A percentile compares a stretch with the other conserved stretches of the same genome.
Conservation (phyloP, 2,113 vertebrate genomes). For the Myiozetetes cayanensis region DNA sequence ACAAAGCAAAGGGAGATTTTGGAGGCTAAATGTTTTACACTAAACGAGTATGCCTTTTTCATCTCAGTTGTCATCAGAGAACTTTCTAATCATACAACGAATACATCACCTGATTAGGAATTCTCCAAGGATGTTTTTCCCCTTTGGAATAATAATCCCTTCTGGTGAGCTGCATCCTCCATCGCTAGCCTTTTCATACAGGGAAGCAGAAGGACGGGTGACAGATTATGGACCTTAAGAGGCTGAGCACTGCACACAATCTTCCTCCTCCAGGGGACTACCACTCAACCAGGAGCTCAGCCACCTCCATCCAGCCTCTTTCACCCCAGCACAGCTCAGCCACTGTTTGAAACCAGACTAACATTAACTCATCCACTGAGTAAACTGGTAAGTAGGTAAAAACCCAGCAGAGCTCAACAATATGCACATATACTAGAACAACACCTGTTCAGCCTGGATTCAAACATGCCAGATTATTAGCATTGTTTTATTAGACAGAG, state of each 20-base stretch:
- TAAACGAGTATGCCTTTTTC: not conserved
- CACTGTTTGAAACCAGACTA: not conserved
- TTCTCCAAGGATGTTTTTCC: not conserved
- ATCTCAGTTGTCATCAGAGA: not conserved
- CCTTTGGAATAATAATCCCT: not conserved
- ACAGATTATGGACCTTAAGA: not conserved
- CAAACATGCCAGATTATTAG: not conserved
- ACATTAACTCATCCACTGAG: not conserved
- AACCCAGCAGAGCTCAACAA: not conserved
- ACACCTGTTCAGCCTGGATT: not conserved
- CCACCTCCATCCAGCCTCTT: not conserved
- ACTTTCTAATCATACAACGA: not conserved
- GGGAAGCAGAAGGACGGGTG: accelerated
- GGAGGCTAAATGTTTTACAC: not conserved
- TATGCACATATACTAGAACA: accelerated
- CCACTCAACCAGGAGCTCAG: not conserved
- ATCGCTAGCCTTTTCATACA: not conserved
- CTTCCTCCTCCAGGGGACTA: not conserved
- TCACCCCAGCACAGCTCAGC: not conserved
- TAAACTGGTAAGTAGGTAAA: not conserved
- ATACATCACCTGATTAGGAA: not conserved
- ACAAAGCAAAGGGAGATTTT: not conserved
- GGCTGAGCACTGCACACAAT: accelerated
- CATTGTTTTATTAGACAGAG: not conserved
- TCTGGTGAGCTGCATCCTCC: not conserved